Evolutionary conservation across 1,140 invertebrate genomes (phyloP), one percentile per base, ranked within the genome.

Genomic region (Stenopsyche tienmushanensis): DNA sequence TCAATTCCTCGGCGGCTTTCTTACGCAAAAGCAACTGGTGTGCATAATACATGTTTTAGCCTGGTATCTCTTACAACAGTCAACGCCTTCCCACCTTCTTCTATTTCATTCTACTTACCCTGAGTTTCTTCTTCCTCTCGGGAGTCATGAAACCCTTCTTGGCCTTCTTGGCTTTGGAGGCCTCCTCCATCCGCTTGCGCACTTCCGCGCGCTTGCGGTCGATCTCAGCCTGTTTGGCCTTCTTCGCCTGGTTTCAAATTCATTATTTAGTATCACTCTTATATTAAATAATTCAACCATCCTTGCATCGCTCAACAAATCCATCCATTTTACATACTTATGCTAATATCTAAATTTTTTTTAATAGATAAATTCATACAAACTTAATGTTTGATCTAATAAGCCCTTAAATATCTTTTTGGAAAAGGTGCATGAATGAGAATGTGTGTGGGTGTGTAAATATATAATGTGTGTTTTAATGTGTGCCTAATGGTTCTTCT

Each of bases 101-200:
- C 5, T 21, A 41, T 25, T 58, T 5, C 20, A 25, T 50, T 21
- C 29, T 62, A 87, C 89, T 85, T 78, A 94, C 93, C 86, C 94
- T 90, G 77, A 97, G 91, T 81, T 97, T 97, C 92, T 96, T 96
- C 90, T 97, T 97, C 80, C 94, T 93, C 83, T 96, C 93, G 71
- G 94, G 94, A 76, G 94, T 97, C 94, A 97, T 96, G 89, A 97
- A 97, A 89, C 94, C 94, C 83, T 96, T 96, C 88, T 96, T 96
- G 77, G 91, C 92, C 84, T 94, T 94, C 82, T 96, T 96, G 78
- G 91, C 91, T 78, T 93, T 93, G 78, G 93, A 94, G 79, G 92
- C 92, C 80, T 95, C 93, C 82, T 96, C 94, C 83, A 97, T 92
- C 76, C 94, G 92, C 84, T 93, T 93, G 80, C 94, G 89, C 79